phyloP scores from a whole-genome alignment of 2,888 invertebrate genomes.

The Noctua pronuba region DNA sequence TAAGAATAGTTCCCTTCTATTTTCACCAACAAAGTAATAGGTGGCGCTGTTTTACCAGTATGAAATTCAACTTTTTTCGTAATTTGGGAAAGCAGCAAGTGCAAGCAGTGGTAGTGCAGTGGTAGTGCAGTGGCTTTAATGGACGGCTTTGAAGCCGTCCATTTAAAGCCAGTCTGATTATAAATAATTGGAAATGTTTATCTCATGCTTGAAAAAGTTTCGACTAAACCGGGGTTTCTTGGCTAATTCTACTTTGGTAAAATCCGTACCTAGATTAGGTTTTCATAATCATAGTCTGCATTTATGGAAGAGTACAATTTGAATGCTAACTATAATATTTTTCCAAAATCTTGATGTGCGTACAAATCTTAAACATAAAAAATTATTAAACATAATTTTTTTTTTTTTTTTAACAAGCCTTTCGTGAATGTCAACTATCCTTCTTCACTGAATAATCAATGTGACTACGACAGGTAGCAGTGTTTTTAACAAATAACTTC shows the following conservation, averaged over 20 bases:
- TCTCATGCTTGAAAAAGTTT: not conserved
- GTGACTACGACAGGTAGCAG: not conserved
- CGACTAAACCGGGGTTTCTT: not conserved
- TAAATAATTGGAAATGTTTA: not conserved
- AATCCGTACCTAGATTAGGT: not conserved
- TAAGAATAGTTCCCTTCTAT: not conserved
- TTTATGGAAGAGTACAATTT: too few species aligned
- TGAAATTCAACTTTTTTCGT: not conserved
- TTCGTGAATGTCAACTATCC: not conserved
- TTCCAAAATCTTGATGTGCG: too few species aligned
- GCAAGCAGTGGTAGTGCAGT: too few species aligned
- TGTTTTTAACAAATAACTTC: not conserved
- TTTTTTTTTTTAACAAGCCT: too few species aligned
- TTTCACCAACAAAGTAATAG: not conserved
- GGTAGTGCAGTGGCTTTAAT: too few species aligned
- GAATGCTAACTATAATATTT: too few species aligned
- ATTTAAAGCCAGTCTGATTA: not conserved
- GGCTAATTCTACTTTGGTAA: not conserved
- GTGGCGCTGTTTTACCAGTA: conserved; percentile 9
- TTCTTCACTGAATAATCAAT: not conserved
- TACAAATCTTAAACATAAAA: too few species aligned
- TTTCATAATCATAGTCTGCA: not conserved
- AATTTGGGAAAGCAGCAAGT: not conserved
- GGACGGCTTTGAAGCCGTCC: too few species aligned
- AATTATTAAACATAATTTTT: too few species aligned